Base-by-base conservation (phyloP, 1,140 invertebrate species). In the Druon quercuslanigerum region DNA sequence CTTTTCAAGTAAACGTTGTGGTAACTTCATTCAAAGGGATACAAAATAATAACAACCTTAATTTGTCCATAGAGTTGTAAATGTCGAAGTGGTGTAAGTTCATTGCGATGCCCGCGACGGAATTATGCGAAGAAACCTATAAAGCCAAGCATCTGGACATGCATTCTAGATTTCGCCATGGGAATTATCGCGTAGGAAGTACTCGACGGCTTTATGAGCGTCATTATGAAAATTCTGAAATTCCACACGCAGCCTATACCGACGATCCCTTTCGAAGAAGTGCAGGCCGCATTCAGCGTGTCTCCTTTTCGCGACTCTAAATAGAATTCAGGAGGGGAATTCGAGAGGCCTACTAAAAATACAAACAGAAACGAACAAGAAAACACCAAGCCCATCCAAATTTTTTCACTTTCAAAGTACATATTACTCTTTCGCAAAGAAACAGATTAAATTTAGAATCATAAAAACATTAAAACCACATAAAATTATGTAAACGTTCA, bases 221-320 rank as follows among this genome's bases (percentile, higher is more conserved):
- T 66, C 60, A 66, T 66, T 66, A 66, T 66, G 60, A 66, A 66
- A 66, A 66, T 66, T 66, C 57, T 66, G 60, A 66, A 66, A 66
- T 66, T 66, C 60, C 60, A 66, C 60, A 66, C 60, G 60, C 60
- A 66, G 40, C 13, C 60, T 20, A 66, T 66, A 66, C 20, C 25
- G 25, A 66, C 60, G 60, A 66, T 66, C 40, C 60, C 40, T 66
- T 33, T 66, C 60, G 11, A n/a, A 66, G 25, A 66, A 40, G 25
- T n/a, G 20, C 40, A 16, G 25, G n/a, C 25, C 46, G 12, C n/a
- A 66, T 66, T 33, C 60, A 16, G 33, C 16, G 20, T 60, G 13
- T 66, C 33, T 66, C 25, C 60, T 66, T 40, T 66, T 66, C 60
- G 60, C 60, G 25, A 66, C 25, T 66, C 40, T 33, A 66, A 66